Percentiles rank a stretch among this genome's conserved stretches.
These are phyloP conservation scores for Neodiprion pinetum DNA, from an alignment of 1,140 invertebrate genomes.

Conservation along the genomic window DNA sequence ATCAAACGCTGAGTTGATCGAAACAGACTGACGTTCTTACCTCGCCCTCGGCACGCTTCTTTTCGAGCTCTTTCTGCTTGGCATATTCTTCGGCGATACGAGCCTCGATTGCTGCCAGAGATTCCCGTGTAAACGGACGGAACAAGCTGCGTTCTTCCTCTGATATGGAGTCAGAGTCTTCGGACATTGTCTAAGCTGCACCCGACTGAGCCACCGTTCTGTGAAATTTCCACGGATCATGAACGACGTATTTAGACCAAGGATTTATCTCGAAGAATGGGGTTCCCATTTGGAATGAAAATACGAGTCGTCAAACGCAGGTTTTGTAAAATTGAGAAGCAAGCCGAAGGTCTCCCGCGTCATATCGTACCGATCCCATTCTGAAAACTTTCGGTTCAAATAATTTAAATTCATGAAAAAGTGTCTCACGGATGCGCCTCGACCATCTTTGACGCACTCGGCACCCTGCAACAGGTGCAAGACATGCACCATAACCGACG, in stretches of 20 bases:
- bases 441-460: no score
- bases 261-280: not conserved
- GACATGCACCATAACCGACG: not conserved
- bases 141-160: constrained; percentile 94
- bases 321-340: not conserved
- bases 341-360: not conserved
- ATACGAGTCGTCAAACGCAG: not conserved
- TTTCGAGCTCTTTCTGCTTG: constrained; percentile 94
- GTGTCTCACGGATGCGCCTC: no score
- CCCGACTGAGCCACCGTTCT: constrained; percentile 62
- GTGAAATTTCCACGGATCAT: not conserved
- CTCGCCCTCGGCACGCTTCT: constrained; percentile 94
- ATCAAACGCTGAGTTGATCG: no score
- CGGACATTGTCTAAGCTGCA: constrained; percentile 77
- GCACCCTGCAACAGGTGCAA: not conserved
- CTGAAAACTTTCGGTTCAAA: no score
- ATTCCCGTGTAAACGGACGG: constrained; percentile 97
- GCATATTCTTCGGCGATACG: constrained; percentile 93
- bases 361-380: no score
- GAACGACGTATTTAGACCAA: no score
- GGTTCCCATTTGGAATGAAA: not conserved
- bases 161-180: constrained; percentile 87
- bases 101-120: constrained; percentile 90
- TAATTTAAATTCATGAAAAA: not conserved
- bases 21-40: constrained; percentile 62